These are phyloP conservation scores for Theretra japonica DNA, from an alignment of 2,888 invertebrate genomes.

Conservation along the genomic window DNA sequence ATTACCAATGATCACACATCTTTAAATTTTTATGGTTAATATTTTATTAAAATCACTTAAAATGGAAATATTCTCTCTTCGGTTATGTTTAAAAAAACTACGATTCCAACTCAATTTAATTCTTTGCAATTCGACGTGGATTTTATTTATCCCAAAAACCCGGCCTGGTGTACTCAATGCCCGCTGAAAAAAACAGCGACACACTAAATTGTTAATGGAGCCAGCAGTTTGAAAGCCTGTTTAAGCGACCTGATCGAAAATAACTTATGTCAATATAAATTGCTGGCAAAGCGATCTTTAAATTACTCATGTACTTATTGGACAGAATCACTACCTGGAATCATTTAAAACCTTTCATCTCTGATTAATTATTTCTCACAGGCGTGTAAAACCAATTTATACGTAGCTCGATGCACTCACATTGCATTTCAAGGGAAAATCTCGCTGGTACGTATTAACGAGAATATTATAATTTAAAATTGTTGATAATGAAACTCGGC, in stretches of 20 bases:
- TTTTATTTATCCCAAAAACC: not conserved
- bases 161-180: not conserved
- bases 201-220: constrained; percentile 1
- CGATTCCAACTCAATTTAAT: no score
- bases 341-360: constrained; percentile 50
- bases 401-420: not conserved
- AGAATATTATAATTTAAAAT: not conserved
- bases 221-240: constrained; percentile 30
- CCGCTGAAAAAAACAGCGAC: not conserved
- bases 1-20: no score
- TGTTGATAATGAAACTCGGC: not conserved
- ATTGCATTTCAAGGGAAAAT: constrained; percentile 6
- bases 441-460: not conserved
- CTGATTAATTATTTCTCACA: constrained; percentile 52
- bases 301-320: constrained; percentile 36
- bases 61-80: not conserved
- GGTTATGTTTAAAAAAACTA: not conserved
- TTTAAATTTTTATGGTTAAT: no score
- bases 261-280: constrained; percentile 39
- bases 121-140: not conserved
- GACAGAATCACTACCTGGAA: constrained; percentile 41
- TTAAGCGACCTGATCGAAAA: constrained; percentile 34
- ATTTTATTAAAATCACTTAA: not conserved
- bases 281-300: constrained; percentile 37
- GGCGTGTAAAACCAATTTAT: constrained; percentile 32